Evolutionary conservation across 1,140 invertebrate genomes (phyloP), one percentile per base, ranked within the genome.

Genomic region (Procambarus virginalis): DNA sequence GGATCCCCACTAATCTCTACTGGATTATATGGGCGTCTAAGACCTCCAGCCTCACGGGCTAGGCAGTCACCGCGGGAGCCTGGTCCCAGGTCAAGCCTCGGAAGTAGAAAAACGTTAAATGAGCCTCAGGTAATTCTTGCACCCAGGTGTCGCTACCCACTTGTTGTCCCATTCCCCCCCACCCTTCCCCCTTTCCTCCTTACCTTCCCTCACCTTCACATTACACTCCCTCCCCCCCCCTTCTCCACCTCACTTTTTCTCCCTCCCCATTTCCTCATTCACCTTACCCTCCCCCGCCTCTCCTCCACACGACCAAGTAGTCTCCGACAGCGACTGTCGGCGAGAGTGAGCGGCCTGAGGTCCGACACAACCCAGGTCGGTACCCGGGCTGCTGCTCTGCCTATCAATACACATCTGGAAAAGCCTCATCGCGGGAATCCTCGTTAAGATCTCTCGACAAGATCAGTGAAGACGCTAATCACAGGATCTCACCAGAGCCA

Each of bases 391-490:
- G 20, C 20, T 17, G 34, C n/a, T 34, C 68, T 20, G 6, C 5
- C 2, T 34, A 73, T 73, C 68, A 73, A 22, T 22, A 73, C 8
- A 20, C 34, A 73, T 73, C 68, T 73, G 68, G 8, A 22, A 73
- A 73, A 34, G 5, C 22, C 34, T 4, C n/a, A 6, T 22, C 68
- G 4, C 8, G 68, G 68, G 68, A 73, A 73, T 34, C 68, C 68
- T 73, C 68, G 68, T 73, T 73, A 20, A 73, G 68, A 73, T 73
- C 68, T 34, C 68, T 34, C 17, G 12, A 73, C 68, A 73, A 73
- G 68, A 73, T 73, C 51, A 55, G 12, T 8, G 12, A 55, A 55
- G 51, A 55, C 51, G 4, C 51, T 55, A 55, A 55, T 55, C 51
- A 55, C 51, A 9, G 51, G 51, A 12, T 55, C 51, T 12, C 3